phyloP scores from a whole-genome alignment of 1,140 invertebrate genomes.

The Drosophila erecta region DNA sequence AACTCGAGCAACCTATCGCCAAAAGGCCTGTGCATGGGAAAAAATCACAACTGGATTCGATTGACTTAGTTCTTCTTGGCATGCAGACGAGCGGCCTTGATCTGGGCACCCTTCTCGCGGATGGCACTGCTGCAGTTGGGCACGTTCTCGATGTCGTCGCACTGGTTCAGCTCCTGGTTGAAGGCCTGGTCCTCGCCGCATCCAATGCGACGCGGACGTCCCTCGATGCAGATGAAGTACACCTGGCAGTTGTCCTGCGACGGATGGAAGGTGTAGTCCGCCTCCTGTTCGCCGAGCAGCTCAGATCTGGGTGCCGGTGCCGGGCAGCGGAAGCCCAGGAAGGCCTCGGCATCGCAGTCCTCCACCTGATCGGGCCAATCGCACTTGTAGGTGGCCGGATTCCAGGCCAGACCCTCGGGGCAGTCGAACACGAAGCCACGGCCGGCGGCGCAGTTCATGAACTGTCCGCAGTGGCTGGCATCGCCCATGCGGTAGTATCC shows the following conservation, averaged over 20 bases:
- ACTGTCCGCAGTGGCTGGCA: conserved; percentile 90
- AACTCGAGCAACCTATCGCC: conserved; percentile 68
- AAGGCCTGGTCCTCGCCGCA: conserved; percentile 93
- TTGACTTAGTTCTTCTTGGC: conserved; percentile 46
- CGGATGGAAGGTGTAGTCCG: conserved; percentile 86
- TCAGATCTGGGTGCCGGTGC: conserved; percentile 84
- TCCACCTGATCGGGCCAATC: conserved; percentile 94
- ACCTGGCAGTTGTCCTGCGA: conserved; percentile 89
- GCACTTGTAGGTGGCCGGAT: conserved; percentile 90
- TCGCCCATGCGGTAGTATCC: conserved; percentile 92
- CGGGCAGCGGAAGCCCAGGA: conserved; percentile 89
- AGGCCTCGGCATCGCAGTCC: conserved; percentile 91
- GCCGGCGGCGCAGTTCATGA: conserved; percentile 94
- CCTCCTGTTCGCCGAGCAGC: conserved; percentile 75
- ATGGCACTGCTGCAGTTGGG: conserved; percentile 87
- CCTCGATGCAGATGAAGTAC: conserved; percentile 93
- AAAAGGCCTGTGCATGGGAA: conserved; percentile 18
- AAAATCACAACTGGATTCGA: conserved; percentile 16
- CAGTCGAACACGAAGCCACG: conserved; percentile 85
- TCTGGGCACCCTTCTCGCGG: conserved; percentile 65
- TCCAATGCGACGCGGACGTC: conserved; percentile 88
- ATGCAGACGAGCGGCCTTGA: conserved; percentile 69
- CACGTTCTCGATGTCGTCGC: conserved; percentile 92
- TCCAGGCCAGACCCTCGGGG: conserved; percentile 94
- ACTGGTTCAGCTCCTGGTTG: conserved; percentile 90